Percentiles rank a stretch among this genome's conserved stretches.
These are phyloP conservation scores for Tolmerus cingulatus DNA, from an alignment of 2,888 invertebrate genomes.

Conservation along the genomic window DNA sequence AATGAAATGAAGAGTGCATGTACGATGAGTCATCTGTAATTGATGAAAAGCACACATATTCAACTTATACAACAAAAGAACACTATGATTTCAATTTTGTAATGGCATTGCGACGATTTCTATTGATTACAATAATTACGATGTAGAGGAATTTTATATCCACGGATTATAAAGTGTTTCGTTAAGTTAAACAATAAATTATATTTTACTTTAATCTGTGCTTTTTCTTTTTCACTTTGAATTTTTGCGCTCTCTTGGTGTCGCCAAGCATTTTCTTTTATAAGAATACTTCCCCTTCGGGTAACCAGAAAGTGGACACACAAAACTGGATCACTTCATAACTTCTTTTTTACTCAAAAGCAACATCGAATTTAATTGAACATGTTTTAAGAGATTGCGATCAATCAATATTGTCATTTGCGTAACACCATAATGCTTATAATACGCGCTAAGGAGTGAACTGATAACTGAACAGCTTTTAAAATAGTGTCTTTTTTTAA, in stretches of 20 bases:
- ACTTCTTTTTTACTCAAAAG: not conserved
- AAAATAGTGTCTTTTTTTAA: not conserved
- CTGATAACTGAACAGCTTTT: not conserved
- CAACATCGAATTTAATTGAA: not conserved
- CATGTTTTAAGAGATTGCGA: not conserved
- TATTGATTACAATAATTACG: too few relatives aligned
- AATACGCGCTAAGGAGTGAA: not conserved
- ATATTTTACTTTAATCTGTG: too few relatives aligned
- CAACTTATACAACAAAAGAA: not conserved
- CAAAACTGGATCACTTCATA: not conserved
- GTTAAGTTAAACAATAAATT: too few relatives aligned
- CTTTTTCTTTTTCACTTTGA: not conserved
- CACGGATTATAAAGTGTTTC: too few relatives aligned
- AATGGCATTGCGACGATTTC: not conserved
- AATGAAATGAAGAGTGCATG: not conserved
- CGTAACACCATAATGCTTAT: conserved; percentile 5
- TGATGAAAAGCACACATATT: not conserved
- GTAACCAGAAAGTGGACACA: not conserved
- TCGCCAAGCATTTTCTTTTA: not conserved
- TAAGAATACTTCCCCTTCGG: not conserved
- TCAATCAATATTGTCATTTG: conserved; percentile 3
- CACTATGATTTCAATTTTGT: not conserved
- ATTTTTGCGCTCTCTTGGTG: not conserved
- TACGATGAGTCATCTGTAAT: not conserved
- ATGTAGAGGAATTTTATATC: too few relatives aligned